A percentile compares a stretch with the other conserved stretches of the same genome.
phyloP scores from a whole-genome alignment of 2,797 vertebrate genomes.

The Pygocentrus nattereri region DNA sequence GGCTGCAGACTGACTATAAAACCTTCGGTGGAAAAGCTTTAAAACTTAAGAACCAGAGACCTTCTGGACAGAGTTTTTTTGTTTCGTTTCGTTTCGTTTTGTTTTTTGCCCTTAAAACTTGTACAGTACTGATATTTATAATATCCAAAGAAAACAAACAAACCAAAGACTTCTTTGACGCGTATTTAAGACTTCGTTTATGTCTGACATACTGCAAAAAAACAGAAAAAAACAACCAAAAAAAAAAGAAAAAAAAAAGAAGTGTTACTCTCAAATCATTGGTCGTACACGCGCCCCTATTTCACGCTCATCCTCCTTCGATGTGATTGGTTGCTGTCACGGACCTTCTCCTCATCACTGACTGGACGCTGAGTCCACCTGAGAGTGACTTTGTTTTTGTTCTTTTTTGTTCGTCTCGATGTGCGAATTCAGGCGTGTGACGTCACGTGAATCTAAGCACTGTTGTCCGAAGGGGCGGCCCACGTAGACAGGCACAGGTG shows the following conservation, averaged over 20 bases:
- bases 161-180: conserved; percentile 99
- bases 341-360: conserved; percentile 74
- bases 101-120: conserved; percentile 81
- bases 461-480: conserved; percentile 76
- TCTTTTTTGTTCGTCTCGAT: conserved; percentile 51
- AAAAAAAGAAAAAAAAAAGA: conserved; percentile 59
- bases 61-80: conserved; percentile 83
- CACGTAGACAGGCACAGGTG: conserved; percentile 79
- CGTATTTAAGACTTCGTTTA: conserved; percentile 90
- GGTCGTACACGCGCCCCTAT: conserved; percentile 77
- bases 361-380: conserved; percentile 82
- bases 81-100: conserved; percentile 21
- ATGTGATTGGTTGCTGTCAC: conserved; percentile 83
- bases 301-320: conserved; percentile 77
- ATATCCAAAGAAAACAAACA: conserved; percentile 92
- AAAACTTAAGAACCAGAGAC: conserved; percentile 86
- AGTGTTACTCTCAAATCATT: conserved; percentile 74
- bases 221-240: conserved; percentile 54
- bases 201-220: conserved; percentile 86
- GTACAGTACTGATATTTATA: conserved; percentile 96
- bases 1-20: conserved; percentile 83
- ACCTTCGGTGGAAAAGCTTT: conserved; percentile 99
- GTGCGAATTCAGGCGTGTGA: conserved; percentile 67
- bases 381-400: conserved; percentile 70
- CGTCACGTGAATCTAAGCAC: conserved; percentile 62